A percentile compares a stretch with the other conserved stretches of the same genome.
These are phyloP conservation scores for Podocnemis expansa DNA, from an alignment of 2,113 vertebrate genomes.

Conservation along the genomic window DNA sequence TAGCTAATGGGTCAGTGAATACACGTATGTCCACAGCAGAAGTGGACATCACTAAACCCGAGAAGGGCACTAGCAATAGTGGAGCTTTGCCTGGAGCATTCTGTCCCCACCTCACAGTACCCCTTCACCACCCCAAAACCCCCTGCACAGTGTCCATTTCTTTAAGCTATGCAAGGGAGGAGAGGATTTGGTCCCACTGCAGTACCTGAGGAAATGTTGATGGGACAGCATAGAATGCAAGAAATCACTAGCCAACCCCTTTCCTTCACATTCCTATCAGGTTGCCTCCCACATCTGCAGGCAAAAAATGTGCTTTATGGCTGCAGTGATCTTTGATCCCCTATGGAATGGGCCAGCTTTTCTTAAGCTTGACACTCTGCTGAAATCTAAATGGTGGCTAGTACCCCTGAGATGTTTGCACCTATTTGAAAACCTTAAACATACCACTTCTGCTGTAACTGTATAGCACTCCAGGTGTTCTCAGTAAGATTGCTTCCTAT, in stretches of 20 bases:
- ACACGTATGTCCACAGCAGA: not conserved
- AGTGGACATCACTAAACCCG: not conserved
- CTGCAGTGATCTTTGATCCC: not conserved
- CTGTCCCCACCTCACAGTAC: not conserved
- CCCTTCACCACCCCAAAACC: not conserved
- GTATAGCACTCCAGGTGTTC: conserved; percentile 4
- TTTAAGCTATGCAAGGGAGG: not conserved
- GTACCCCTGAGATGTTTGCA: fast-evolving
- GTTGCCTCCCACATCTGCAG: not conserved
- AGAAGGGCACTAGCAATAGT: not conserved
- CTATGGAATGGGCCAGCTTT: not conserved
- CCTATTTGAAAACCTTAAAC: not conserved
- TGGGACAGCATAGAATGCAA: not conserved
- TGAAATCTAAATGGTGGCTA: not conserved
- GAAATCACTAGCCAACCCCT: not conserved
- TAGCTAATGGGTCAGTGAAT: not conserved
- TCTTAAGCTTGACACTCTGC: not conserved
- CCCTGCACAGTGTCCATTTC: conserved; percentile 16
- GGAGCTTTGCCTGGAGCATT: not conserved
- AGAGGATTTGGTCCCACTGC: not conserved
- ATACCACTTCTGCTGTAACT: not conserved
- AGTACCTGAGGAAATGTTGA: not conserved
- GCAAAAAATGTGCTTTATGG: not conserved
- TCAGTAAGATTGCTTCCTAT: conserved; percentile 19
- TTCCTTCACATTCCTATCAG: not conserved